phyloP scores from a whole-genome alignment of 2,888 invertebrate species.

The Amphipyra berbera region DNA sequence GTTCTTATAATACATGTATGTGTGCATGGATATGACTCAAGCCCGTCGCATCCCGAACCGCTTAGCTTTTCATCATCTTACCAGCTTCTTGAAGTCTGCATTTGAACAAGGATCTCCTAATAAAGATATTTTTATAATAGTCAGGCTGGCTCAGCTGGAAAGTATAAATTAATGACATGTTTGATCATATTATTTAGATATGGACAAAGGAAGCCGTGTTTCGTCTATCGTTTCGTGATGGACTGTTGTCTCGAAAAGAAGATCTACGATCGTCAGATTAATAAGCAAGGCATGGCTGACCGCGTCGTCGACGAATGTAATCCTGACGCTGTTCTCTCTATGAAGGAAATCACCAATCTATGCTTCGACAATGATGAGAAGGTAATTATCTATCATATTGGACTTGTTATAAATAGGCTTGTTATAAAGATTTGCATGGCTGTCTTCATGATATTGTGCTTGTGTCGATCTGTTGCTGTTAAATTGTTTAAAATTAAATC shows the following conservation, averaged over 20 bases:
- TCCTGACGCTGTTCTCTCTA: constrained; percentile 97
- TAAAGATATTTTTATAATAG: no score
- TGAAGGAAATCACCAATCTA: constrained; percentile 96
- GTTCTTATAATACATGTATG: no score
- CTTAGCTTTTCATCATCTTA: no score
- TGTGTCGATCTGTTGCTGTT: no score
- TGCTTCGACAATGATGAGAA: constrained; percentile 96
- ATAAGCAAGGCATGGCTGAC: constrained; percentile 99
- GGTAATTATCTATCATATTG: constrained; percentile 60
- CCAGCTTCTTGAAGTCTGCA: no score
- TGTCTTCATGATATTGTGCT: not conserved
- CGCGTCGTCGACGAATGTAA: constrained; percentile 99
- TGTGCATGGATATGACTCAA: no score
- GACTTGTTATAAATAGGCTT: not conserved
- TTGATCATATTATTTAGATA: constrained; percentile 23
- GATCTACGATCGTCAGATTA: constrained; percentile 99
- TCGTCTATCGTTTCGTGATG: constrained; percentile 98
- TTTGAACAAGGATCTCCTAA: no score
- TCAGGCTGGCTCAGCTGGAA: no score
- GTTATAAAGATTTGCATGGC: not conserved
- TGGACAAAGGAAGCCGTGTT: constrained; percentile 98
- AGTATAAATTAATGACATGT: no score
- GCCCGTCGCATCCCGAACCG: no score
- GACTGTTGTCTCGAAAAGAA: constrained; percentile 99
- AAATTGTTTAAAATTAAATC: no score